These are phyloP conservation scores for Caenorhabditis sp. DNA, from an alignment of 2,888 invertebrate genomes.

Conservation along the genomic window DNA sequence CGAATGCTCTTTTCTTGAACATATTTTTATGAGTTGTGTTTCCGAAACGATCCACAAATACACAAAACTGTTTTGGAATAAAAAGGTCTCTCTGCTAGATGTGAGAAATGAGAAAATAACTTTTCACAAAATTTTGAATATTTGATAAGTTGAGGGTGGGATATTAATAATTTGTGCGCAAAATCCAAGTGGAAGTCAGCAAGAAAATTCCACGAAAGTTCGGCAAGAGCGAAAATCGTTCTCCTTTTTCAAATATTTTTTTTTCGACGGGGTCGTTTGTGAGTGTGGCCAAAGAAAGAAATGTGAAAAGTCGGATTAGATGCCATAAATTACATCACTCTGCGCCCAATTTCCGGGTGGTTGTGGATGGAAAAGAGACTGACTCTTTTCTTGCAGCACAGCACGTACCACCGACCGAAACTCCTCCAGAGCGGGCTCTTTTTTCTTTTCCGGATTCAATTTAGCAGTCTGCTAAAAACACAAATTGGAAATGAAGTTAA, in stretches of 20 bases:
- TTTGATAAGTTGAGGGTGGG: conserved; percentile 36
- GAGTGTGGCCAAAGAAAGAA: conserved; percentile 31
- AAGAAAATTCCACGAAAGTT: background rate
- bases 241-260: too few relatives aligned
- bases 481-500: background rate
- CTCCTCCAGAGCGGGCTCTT: too few relatives aligned
- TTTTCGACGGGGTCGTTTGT: background rate
- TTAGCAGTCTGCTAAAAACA: background rate
- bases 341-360: conserved; percentile 55
- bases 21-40: too few relatives aligned
- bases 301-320: conserved; percentile 56
- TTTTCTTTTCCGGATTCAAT: background rate
- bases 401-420: background rate
- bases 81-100: background rate
- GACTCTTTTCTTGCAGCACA: conserved; percentile 32
- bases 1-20: background rate
- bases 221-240: conserved; percentile 15
- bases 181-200: background rate
- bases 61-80: too few relatives aligned
- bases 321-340: conserved; percentile 62
- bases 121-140: conserved; percentile 4
- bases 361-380: conserved; percentile 46
- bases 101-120: background rate
- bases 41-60: too few relatives aligned
- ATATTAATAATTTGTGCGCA: conserved; percentile 11